phyloP scores from a whole-genome alignment of 2,888 invertebrate species.

The Drosophila infuscata region DNA sequence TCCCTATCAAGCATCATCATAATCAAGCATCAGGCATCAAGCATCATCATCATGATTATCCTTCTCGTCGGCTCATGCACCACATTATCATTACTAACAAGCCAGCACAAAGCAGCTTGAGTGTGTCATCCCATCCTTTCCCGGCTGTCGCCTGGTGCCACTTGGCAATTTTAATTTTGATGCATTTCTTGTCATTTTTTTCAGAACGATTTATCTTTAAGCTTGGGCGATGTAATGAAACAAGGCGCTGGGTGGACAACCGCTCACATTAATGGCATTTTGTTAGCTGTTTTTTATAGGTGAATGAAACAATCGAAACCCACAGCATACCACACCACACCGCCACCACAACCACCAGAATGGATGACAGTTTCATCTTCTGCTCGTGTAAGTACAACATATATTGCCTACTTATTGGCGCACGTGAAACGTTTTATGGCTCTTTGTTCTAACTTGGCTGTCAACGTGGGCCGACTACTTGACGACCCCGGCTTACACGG shows the following conservation, averaged over 20 bases:
- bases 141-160: slow-evolving; percentile 39
- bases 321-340: not conserved
- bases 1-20: slow-evolving; percentile 63
- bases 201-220: slow-evolving; percentile 62
- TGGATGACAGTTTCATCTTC: slow-evolving; percentile 26
- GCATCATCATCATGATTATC: slow-evolving; percentile 25
- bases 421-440: slow-evolving; percentile 63
- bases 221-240: slow-evolving; percentile 57
- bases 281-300: slow-evolving; percentile 34
- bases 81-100: slow-evolving; percentile 70
- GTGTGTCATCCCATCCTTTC: slow-evolving; percentile 61
- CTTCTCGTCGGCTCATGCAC: slow-evolving; percentile 29
- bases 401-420: slow-evolving; percentile 75
- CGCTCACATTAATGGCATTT: slow-evolving; percentile 66
- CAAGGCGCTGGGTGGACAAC: slow-evolving; percentile 45
- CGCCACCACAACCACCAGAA: not conserved
- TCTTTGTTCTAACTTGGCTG: slow-evolving; percentile 14
- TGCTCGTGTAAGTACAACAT: slow-evolving; percentile 37
- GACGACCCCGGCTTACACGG: slow-evolving; percentile 9
- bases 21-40: slow-evolving; percentile 53
- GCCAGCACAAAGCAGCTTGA: slow-evolving; percentile 72
- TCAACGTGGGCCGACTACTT: slow-evolving; percentile 1
- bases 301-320: slow-evolving; percentile 2
- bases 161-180: slow-evolving; percentile 75
- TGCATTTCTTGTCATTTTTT: slow-evolving; percentile 77